Evolutionary conservation across 1,140 invertebrate species (phyloP).

Genomic region (Drosophila bifasciata): DNA sequence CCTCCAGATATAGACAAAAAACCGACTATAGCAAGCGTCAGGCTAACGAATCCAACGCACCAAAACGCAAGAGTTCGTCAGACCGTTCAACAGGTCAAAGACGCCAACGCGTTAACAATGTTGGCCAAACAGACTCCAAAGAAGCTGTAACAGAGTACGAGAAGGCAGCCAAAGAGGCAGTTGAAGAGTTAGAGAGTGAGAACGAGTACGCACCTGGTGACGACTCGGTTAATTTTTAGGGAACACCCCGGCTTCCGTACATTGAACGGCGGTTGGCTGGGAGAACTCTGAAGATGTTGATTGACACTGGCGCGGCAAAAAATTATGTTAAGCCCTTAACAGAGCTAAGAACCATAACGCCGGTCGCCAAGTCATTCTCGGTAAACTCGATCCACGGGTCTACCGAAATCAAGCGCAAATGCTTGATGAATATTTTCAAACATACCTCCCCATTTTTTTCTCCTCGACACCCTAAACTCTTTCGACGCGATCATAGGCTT

Average conservation of each 20-base stretch:
- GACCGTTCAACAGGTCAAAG: conserved; percentile 15
- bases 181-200: conserved; percentile 20
- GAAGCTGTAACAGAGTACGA: conserved; percentile 5
- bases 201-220: conserved; percentile 3
- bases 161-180: conserved; percentile 9
- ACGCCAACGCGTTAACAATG: conserved; percentile 28
- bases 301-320: conserved; percentile 39
- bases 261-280: conserved; percentile 26
- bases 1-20: conserved; percentile 6
- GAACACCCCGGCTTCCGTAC: conserved; percentile 28
- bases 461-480: conserved; percentile 1
- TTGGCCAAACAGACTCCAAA: conserved; percentile 10
- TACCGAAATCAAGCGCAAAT: conserved; percentile 17
- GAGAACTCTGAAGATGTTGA: conserved; percentile 32
- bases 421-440: conserved; percentile 18
- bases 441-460: conserved; percentile 19
- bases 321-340: conserved; percentile 29
- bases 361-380: conserved; percentile 24
- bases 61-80: conserved; percentile 22
- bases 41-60: not conserved
- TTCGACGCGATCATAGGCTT: conserved; percentile 12
- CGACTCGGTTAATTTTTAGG: conserved; percentile 34
- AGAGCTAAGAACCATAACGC: conserved; percentile 31
- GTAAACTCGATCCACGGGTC: conserved; percentile 35
- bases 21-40: conserved; percentile 14